Evolutionary conservation across 2,888 invertebrate species (phyloP), one percentile per base, ranked within the genome.

Genomic region (Drosophila mimica): DNA sequence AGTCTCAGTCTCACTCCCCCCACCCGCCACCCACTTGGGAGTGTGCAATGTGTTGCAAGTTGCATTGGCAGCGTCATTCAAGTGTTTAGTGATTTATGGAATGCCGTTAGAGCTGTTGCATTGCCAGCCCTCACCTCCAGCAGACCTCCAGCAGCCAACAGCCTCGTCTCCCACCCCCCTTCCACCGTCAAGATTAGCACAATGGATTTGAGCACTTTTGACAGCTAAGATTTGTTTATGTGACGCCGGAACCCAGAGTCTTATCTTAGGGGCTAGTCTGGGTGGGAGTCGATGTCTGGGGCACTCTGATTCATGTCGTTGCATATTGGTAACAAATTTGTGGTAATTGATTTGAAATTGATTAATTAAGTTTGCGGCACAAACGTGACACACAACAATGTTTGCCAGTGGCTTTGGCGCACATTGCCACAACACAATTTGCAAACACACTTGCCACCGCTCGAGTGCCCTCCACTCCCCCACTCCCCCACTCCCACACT

Each of bases 21-120:
- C 28, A 3, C 28, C 46, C 28, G 4, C 30, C 11, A 25, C n/a
- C 28, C 30, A 43, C 31, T 46, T 34, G 36, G 36, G 43, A 48
- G 67, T 68, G 74, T 83, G 84, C 84, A 89, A 90, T 90, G 86
- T 89, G 88, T 87, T 89, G 87, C 90, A 83, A 80, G 85, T 81
- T 78, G 89, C 80, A 81, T 89, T 90, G 88, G 90, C 87, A 87
- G 87, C 81, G 81, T 80, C 89, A 82, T 87, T 87, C 84, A 90
- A 82, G 84, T 89, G 89, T 90, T 89, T 82, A 87, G 89, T 92
- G 92, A 91, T 91, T 91, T 91, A 91, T 91, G 92, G 90, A 91
- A 91, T 87, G 91, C 82, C 86, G 88, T 92, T 91, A 79, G 83
- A 87, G 89, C 72, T 77, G 66, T 66, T 74, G 76, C 64, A 20